These are phyloP conservation scores for Dryobates pubescens DNA, from an alignment of 2,797 vertebrate species.

Conservation along the genomic window DNA sequence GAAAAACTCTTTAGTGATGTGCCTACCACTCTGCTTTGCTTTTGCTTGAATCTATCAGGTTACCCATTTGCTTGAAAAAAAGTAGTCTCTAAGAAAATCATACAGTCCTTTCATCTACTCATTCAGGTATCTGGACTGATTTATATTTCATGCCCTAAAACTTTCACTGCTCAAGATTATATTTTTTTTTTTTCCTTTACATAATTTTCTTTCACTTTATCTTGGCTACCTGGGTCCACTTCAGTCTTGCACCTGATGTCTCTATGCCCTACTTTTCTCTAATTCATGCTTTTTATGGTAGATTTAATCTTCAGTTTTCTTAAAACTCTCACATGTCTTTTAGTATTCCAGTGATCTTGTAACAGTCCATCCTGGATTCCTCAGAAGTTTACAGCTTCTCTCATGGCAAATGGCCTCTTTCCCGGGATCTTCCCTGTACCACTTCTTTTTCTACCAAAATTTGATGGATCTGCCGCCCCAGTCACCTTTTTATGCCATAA, in stretches of 20 bases:
- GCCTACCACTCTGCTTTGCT: constrained; percentile 20
- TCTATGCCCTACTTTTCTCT: not conserved
- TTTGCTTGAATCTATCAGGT: not conserved
- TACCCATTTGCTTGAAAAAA: not conserved
- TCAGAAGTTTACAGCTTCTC: not conserved
- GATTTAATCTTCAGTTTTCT: not conserved
- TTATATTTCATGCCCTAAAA: not conserved
- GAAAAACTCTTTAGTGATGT: not conserved
- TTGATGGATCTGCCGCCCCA: not conserved
- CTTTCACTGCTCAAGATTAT: not conserved
- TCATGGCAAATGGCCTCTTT: not conserved
- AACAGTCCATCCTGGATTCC: not conserved
- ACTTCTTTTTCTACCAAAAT: not conserved
- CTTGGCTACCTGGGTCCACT: not conserved
- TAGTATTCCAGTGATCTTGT: not conserved
- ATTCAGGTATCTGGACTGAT: not conserved
- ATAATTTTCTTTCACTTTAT: not conserved
- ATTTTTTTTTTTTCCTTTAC: not conserved
- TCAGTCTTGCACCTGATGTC: not conserved
- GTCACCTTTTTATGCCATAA: not conserved
- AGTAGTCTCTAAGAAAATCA: not conserved
- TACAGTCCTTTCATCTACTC: not conserved
- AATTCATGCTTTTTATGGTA: not conserved
- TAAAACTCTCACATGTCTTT: not conserved
- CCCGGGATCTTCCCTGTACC: not conserved